Evolutionary conservation across 2,888 invertebrate genomes (phyloP).

Genomic region (Drepanosiphum platanoidis): DNA sequence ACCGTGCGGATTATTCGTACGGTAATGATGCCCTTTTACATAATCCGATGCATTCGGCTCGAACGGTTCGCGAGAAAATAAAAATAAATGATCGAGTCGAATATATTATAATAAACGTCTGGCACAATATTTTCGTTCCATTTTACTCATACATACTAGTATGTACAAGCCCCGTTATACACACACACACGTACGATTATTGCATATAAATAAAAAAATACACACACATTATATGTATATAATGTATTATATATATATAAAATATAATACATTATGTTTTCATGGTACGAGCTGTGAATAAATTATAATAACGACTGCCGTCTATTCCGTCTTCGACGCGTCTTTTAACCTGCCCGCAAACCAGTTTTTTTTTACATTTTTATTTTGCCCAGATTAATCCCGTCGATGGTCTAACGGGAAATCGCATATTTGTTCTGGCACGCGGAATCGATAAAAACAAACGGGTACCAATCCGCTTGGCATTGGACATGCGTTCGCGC

Average conservation of each 20-base stretch:
- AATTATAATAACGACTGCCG: slow-evolving; percentile 27
- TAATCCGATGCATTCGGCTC: background rate
- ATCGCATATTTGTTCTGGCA: slow-evolving; percentile 44
- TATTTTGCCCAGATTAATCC: slow-evolving; percentile 43
- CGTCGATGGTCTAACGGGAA: slow-evolving; percentile 43
- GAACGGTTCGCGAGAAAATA: background rate
- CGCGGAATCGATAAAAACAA: slow-evolving; percentile 35
- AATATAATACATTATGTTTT: slow-evolving; percentile 27
- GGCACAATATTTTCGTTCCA: background rate
- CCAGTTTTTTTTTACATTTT: slow-evolving; percentile 35
- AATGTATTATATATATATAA: slow-evolving; percentile 32
- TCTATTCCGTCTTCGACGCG: background rate
- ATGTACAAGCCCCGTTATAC: slow-evolving; percentile 40
- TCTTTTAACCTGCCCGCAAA: slow-evolving; percentile 19
- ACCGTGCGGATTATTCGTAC: background rate
- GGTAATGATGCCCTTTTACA: background rate
- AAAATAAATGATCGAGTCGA: background rate
- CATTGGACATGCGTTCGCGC: background rate
- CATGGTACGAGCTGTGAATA: slow-evolving; percentile 49
- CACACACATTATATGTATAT: no score
- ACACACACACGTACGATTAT: background rate
- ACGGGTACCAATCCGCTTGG: background rate
- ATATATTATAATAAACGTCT: slow-evolving; percentile 30
- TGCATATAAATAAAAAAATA: slow-evolving; percentile 2
- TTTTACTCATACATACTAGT: background rate